Percentiles rank a stretch among this genome's conserved stretches.
Evolutionary conservation across 2,888 invertebrate species (phyloP).

Genomic region (Nemurella pictetii): DNA sequence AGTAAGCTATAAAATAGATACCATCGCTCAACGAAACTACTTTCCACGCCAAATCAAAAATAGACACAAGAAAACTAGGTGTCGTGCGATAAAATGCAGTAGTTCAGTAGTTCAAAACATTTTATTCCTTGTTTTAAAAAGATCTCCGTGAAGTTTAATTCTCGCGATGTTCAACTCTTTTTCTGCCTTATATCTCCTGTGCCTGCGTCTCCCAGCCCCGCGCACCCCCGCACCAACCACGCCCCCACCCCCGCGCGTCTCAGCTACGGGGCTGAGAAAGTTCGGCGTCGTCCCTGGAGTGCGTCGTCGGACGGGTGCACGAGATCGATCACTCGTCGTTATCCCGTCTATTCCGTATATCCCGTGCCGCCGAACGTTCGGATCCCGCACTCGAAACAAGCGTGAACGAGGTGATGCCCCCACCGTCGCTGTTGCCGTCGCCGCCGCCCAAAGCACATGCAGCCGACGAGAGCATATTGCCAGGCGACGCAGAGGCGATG

Average conservation of each 20-base stretch:
- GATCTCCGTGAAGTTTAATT: neutral
- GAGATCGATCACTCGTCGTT: conserved; percentile 15
- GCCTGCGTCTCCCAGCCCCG: neutral
- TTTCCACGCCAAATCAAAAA: neutral
- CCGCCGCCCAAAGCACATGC: neutral
- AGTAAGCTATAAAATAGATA: neutral
- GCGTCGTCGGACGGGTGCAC: conserved; percentile 7
- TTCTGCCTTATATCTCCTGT: neutral
- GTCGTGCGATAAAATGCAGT: neutral
- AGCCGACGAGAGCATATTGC: too few species aligned
- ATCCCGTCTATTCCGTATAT: too few species aligned
- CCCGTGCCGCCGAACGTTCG: neutral
- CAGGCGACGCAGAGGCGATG: too few species aligned
- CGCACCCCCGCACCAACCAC: neutral
- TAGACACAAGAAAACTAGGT: neutral
- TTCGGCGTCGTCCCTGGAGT: neutral
- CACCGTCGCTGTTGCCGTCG: neutral
- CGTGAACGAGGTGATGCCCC: neutral
- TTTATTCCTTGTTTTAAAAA: neutral
- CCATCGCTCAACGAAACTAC: neutral
- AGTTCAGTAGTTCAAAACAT: neutral
- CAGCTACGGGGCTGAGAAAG: neutral
- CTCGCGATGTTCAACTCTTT: neutral
- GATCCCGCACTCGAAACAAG: neutral
- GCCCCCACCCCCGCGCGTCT: neutral